Base-by-base conservation (phyloP, 2,797 vertebrate genomes). In the Cossypha polioptera region DNA sequence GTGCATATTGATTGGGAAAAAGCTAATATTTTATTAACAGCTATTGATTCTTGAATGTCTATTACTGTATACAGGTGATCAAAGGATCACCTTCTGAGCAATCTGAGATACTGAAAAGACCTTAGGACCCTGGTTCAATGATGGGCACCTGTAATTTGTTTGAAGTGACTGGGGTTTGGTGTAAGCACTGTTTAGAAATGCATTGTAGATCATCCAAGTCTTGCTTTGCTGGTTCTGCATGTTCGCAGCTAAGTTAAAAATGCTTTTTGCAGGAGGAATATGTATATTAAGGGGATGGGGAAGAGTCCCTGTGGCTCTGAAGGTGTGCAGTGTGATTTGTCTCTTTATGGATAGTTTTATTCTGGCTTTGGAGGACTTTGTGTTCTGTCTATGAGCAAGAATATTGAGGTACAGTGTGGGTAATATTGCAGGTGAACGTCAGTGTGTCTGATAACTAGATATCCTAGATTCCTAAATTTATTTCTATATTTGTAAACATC, bases 1-100 rank as follows among this genome's bases (percentile, higher is more conserved):
- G 42, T 75, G 61, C 69, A 38, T 95, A 82, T 85, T 75, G 92
- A 96, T 47, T 94, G 72, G 62, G 75, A 68, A 63, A 62, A 67
- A 83, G 57, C 22, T 91, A 47, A 89, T 96, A 54, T 96, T 96
- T 97, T 97, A 94, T 96, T 96, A 96, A 93, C 16, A 35, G 6
- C 48, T 82, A 77, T 94, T 87, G 95, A 92, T 73, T 81, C 45
- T 66, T 43, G 77, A 45, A 8, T 88, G 59, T 54, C 62, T 81
- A 3, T 95, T 89, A 65, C 48, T 53, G 31, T 53, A 16, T 86
- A 35, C 14, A 62, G 48, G 76, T 68, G 93, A 93, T 96, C 93
- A 95, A 80, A 96, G 88, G 83, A 92, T 72, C 36, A 50, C 61
- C 63, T 94, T 88, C 61, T 69, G 83, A 82, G 57, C 26, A 62